Evolutionary conservation across 2,797 vertebrate species (phyloP).

Genomic region (Pangasius djambal): DNA sequence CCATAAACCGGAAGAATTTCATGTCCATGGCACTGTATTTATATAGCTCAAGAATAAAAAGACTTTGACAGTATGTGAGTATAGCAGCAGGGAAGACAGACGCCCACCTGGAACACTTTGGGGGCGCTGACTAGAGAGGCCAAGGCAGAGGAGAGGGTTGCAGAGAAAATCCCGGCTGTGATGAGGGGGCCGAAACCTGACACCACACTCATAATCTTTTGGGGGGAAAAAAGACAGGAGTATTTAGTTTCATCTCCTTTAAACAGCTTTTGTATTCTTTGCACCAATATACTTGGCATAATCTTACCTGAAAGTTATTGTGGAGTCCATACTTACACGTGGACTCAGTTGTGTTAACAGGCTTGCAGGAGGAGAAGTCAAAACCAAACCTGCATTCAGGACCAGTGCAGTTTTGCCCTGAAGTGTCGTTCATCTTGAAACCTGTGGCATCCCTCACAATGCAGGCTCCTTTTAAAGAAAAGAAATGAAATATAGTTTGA

Average conservation of each 20-base stretch:
- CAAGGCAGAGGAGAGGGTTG: conserved; percentile 95
- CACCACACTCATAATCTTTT: conserved; percentile 90
- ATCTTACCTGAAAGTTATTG: conserved; percentile 83
- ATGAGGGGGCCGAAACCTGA: conserved; percentile 95
- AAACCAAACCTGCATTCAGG: conserved; percentile 88
- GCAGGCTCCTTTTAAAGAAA: conserved; percentile 81
- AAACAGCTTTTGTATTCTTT: background rate
- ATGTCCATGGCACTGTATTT: background rate
- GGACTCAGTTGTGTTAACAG: fast-evolving
- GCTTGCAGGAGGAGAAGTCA: conserved; percentile 86
- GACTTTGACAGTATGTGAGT: background rate
- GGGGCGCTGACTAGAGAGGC: conserved; percentile 97
- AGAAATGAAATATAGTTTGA: background rate
- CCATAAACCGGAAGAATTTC: background rate
- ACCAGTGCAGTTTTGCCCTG: conserved; percentile 81
- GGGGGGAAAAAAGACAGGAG: background rate
- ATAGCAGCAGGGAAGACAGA: background rate
- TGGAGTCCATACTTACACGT: conserved; percentile 83
- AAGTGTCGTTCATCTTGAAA: conserved; percentile 68
- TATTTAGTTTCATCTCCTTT: background rate
- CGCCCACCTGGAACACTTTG: conserved; percentile 94
- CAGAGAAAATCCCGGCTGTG: conserved; percentile 96
- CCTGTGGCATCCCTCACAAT: conserved; percentile 93
- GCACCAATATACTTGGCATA: background rate
- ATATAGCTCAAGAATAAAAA: background rate